Conservation (phyloP, 2,113 vertebrate genomes). For the Megaceryle maxima region DNA sequence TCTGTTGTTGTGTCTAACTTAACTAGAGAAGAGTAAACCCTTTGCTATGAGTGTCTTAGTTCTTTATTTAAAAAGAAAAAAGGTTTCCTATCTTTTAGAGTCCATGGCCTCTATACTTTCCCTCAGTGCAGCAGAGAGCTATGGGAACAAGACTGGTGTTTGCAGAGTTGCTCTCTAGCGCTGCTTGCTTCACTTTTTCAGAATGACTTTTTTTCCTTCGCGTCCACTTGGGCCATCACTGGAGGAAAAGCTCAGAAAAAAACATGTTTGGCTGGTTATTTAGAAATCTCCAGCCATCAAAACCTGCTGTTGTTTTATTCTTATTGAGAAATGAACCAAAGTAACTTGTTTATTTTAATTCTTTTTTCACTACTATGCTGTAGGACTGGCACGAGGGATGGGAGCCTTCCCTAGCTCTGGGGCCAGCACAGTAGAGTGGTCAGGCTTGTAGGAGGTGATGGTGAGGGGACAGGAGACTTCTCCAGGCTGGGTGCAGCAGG, state of each 20-base stretch:
- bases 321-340: not conserved
- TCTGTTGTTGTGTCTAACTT: not conserved
- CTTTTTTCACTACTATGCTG: not conserved
- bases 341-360: not conserved
- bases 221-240: not conserved
- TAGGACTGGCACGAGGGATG: accelerated
- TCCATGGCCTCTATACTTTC: not conserved
- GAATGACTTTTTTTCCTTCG: not conserved
- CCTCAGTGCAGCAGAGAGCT: not conserved
- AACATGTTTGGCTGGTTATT: not conserved
- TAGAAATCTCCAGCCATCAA: not conserved
- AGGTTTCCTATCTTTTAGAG: not conserved
- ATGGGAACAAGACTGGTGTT: not conserved
- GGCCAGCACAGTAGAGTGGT: accelerated
- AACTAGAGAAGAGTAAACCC: not conserved
- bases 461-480: not conserved
- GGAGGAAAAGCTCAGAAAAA: not conserved
- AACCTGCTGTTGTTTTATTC: not conserved
- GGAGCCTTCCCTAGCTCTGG: not conserved
- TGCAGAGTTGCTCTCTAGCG: not conserved
- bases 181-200: not conserved
- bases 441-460: not conserved
- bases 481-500: not conserved
- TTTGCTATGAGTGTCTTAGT: not conserved
- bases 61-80: not conserved